Percentiles rank a stretch among this genome's conserved stretches.
phyloP scores from a whole-genome alignment of 2,113 vertebrate species.

The Hucho hucho region DNA sequence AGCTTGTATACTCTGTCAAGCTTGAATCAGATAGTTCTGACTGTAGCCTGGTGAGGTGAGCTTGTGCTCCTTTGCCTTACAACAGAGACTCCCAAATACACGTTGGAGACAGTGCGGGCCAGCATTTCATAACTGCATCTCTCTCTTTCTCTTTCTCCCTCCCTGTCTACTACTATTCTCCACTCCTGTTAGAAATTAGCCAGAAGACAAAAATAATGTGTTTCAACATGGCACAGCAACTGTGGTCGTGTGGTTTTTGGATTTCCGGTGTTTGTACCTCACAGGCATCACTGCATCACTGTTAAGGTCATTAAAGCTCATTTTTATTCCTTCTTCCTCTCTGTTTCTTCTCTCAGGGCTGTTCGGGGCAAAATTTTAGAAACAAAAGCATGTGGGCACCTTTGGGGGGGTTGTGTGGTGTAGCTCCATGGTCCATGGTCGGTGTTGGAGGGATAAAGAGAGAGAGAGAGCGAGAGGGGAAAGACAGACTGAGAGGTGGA shows the following conservation, averaged over 20 bases:
- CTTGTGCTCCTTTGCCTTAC: conserved; percentile 31
- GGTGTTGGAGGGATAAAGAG: conserved; percentile 32
- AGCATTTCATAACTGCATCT: conserved; percentile 24
- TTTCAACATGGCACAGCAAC: conserved; percentile 59
- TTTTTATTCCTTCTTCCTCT: conserved; percentile 62
- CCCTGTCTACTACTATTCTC: conserved; percentile 24
- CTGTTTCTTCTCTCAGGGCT: conserved; percentile 48
- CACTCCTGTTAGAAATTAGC: conserved; percentile 59
- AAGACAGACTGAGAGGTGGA: conserved; percentile 12
- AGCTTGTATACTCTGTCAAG: conserved; percentile 37
- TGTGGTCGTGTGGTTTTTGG: conserved; percentile 52
- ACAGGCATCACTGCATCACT: conserved; percentile 55
- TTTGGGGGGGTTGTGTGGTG: conserved; percentile 15
- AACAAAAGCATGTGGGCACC: conserved; percentile 64
- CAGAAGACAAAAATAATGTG: conserved; percentile 66
- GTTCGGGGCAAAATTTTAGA: conserved; percentile 61
- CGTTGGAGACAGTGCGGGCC: conserved; percentile 17
- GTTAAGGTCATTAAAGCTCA: conserved; percentile 75
- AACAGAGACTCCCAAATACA: conserved; percentile 30
- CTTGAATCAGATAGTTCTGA: conserved; percentile 48
- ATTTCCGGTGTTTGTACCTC: conserved; percentile 65
- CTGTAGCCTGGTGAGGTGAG: conserved; percentile 43
- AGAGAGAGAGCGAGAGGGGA: conserved; percentile 15
- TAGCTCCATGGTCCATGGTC: conserved; percentile 13
- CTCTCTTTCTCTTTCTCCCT: conserved; percentile 29